phyloP scores from a whole-genome alignment of 2,113 vertebrate genomes.

The Pelodiscus sinensis region DNA sequence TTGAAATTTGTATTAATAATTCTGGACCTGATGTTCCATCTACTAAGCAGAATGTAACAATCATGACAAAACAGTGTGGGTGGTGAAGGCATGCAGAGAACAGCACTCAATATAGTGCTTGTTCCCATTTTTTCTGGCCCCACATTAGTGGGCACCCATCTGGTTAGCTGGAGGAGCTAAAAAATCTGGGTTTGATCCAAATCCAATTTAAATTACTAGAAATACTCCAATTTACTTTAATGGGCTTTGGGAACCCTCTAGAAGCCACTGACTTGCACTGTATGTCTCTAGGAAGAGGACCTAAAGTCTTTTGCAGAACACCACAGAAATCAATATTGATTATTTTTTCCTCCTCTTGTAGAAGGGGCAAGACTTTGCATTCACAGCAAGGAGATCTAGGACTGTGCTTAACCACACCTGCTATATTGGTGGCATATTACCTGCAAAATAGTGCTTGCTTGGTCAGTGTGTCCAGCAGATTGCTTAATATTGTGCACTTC shows the following conservation, averaged over 20 bases:
- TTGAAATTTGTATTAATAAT: neutral
- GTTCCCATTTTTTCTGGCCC: neutral
- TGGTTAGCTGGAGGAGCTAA: neutral
- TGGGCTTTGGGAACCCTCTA: neutral
- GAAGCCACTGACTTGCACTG: neutral
- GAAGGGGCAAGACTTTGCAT: neutral
- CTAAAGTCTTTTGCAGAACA: accelerated
- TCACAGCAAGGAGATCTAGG: accelerated
- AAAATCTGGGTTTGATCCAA: neutral
- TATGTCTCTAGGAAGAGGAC: neutral
- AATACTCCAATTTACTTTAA: neutral
- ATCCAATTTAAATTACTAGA: neutral
- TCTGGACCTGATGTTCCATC: neutral
- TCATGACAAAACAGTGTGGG: neutral
- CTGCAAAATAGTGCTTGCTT: neutral
- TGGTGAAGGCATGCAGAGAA: neutral
- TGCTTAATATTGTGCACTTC: neutral
- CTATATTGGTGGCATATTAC: neutral
- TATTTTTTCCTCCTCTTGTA: neutral
- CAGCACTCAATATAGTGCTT: accelerated
- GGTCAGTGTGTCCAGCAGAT: neutral
- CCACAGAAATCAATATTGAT: neutral
- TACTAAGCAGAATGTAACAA: neutral
- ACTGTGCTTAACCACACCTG: neutral
- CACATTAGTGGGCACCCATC: neutral